These are phyloP conservation scores for Macroglossus sobrinus DNA, from an alignment of 2,113 vertebrate genomes.

Conservation along the genomic window DNA sequence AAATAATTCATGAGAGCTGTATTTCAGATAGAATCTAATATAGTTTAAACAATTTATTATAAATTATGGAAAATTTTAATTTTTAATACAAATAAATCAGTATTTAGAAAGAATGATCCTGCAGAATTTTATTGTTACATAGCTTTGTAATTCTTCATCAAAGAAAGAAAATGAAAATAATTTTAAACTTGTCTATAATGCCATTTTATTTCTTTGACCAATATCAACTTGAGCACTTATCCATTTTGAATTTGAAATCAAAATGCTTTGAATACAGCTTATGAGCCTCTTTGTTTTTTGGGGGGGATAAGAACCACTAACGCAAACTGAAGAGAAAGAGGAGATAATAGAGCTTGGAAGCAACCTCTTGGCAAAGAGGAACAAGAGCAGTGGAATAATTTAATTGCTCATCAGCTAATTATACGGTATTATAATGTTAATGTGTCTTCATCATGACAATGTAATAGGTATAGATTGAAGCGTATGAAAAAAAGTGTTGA, in stretches of 20 bases:
- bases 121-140: neutral
- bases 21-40: neutral
- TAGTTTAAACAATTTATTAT: neutral
- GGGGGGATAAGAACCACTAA: conserved; percentile 69
- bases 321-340: conserved; percentile 80
- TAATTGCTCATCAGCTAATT: conserved; percentile 96
- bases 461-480: conserved; percentile 90
- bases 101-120: conserved; percentile 13
- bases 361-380: conserved; percentile 87
- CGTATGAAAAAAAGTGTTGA: conserved; percentile 88
- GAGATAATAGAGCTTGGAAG: conserved; percentile 86
- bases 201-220: conserved; percentile 53
- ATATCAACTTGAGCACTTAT: conserved; percentile 50
- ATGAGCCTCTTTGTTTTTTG: conserved; percentile 74
- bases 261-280: conserved; percentile 76
- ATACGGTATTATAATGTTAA: conserved; percentile 95
- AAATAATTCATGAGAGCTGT: neutral
- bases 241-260: conserved; percentile 77
- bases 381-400: conserved; percentile 93
- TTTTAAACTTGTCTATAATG: conserved; percentile 68
- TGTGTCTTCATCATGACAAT: conserved; percentile 92
- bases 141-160: conserved; percentile 51
- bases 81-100: neutral
- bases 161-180: conserved; percentile 43
- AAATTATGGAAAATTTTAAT: neutral